Conservation (phyloP, 2,797 vertebrate genomes). For the Ctenopoma multispine region DNA sequence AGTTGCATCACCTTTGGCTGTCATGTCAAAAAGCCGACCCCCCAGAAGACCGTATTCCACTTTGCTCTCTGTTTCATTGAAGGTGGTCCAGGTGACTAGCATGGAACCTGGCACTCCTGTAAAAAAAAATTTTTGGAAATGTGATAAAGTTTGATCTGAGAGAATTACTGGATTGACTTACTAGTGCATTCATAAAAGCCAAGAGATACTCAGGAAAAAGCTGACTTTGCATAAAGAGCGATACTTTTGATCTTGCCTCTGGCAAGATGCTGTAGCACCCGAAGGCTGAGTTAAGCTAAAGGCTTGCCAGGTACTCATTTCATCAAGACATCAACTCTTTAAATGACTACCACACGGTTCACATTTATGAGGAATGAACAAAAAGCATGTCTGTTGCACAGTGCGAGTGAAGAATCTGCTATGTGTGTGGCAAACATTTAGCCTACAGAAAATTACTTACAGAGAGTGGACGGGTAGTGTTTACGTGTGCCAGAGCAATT, state of each 20-base stretch:
- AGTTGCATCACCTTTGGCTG: constrained; percentile 73
- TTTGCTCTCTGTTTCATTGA: constrained; percentile 79
- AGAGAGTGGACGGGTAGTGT: background rate
- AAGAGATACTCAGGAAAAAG: constrained; percentile 30
- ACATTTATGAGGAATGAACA: constrained; percentile 27
- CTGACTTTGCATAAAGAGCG: constrained; percentile 26
- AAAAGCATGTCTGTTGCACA: constrained; percentile 6
- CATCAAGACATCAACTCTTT: constrained; percentile 38
- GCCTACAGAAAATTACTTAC: constrained; percentile 7
- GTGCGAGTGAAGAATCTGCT: too few relatives aligned
- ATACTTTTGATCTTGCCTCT: constrained; percentile 52
- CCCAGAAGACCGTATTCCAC: constrained; percentile 85
- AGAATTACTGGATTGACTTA: constrained; percentile 42
- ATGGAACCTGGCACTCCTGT: constrained; percentile 85
- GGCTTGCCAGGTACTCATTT: constrained; percentile 45
- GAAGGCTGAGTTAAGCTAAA: constrained; percentile 30
- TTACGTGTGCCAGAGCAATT: background rate
- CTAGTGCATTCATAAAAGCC: constrained; percentile 27
- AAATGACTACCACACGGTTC: constrained; percentile 58
- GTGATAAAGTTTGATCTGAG: constrained; percentile 29
- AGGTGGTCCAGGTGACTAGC: constrained; percentile 91
- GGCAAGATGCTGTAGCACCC: constrained; percentile 27
- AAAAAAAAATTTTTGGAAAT: constrained; percentile 38
- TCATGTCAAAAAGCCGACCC: constrained; percentile 74
- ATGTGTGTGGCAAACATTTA: background rate